Percentiles rank a stretch among this genome's conserved stretches.
These are phyloP conservation scores for Tanytarsus gracilentus DNA, from an alignment of 2,888 invertebrate species.

Conservation along the genomic window DNA sequence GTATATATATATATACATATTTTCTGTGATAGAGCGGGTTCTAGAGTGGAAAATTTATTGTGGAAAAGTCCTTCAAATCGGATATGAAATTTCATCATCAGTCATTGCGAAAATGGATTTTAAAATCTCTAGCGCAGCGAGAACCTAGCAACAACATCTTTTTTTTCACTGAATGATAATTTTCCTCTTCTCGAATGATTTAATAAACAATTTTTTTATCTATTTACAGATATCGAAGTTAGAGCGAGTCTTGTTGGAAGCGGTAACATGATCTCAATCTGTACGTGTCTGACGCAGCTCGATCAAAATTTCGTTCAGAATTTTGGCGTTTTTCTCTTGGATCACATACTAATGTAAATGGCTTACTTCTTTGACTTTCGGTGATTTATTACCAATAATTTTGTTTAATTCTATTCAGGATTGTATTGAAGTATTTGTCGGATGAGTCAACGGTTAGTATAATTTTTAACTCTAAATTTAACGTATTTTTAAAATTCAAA, in stretches of 20 bases:
- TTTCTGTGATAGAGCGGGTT: no score
- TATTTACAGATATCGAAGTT: conserved; percentile 25
- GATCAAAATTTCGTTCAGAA: conserved; percentile 28
- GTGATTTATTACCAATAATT: no score
- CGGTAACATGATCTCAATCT: conserved; percentile 26
- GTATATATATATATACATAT: no score
- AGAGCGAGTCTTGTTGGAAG: conserved; percentile 25
- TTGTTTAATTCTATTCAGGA: no score
- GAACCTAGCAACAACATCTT: background rate
- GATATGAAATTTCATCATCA: no score
- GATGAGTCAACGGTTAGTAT: conserved; percentile 28
- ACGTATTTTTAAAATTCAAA: background rate
- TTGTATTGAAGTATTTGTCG: conserved; percentile 25
- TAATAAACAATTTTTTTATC: background rate
- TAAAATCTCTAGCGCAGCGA: no score
- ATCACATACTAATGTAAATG: conserved; percentile 21
- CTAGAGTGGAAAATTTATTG: no score
- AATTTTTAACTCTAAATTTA: background rate
- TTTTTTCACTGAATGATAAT: background rate
- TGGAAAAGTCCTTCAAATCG: no score
- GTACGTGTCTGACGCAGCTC: conserved; percentile 28
- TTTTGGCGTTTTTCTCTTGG: conserved; percentile 25
- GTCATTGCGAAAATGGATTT: no score
- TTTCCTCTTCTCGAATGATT: no score
- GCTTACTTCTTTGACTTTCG: no score